Base-by-base conservation (phyloP, 2,888 invertebrate genomes). In the Vandiemenella viatica region DNA sequence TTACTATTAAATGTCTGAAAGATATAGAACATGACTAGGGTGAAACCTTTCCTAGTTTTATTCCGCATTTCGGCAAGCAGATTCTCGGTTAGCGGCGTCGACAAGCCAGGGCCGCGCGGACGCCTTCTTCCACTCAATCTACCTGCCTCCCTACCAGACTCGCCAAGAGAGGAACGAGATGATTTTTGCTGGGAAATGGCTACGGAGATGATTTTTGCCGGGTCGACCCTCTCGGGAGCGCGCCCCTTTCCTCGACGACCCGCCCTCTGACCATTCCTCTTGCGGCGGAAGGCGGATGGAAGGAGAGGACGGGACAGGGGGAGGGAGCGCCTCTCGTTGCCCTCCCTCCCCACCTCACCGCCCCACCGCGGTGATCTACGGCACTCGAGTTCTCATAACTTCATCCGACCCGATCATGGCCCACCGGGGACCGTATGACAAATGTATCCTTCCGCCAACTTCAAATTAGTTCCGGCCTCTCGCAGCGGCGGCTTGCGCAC, bases 371-470 rank as follows among this genome's bases (percentile, higher is more conserved):
- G 65, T 67, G 67, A 67, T 67, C 66, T 67, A 66, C 64, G 66
- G 65, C 66, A 64, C 64, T 65, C 65, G 61, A 65, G 63, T 52
- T 55, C 55, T 67, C 67, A 67, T 67, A 67, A 67, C 67, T 67
- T 67, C 67, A 66, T 66, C 66, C 66, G 65, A 65, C 64, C 67
- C 67, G 67, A 67, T 67, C 67, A 67, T 67, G 66, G 67, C 67
- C 60, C 67, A 59, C 67, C 55, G 56, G 67, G 66, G 67, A 67
- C 62, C 63, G 63, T 65, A 67, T 67, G 67, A 67, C 67, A 67
- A 67, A 67, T 67, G 67, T 67, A 67, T 65, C 66, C 67, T 67
- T 67, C 67, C 66, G 64, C 65, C 66, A 66, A 67, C 67, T 67
- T 67, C 67, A 67, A 67, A 67, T 67, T 67, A 67, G 67, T 67